Base-by-base conservation (phyloP, 2,797 vertebrate genomes). In the Phrynocephalus guinanensis region DNA sequence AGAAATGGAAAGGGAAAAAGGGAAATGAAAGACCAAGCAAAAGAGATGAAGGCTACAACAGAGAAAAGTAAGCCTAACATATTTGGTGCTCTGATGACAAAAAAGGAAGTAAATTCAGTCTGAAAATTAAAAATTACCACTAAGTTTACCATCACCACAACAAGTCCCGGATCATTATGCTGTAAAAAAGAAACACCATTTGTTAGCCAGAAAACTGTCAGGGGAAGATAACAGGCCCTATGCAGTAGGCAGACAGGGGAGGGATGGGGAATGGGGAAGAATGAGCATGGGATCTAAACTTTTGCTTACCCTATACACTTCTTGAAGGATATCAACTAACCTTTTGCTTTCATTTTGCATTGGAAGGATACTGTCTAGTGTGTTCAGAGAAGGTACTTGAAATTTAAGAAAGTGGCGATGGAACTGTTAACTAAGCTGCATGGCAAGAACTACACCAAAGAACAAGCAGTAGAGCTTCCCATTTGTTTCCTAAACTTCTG, bases 131-230 rank as follows among this genome's bases (percentile, higher is more conserved):
- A 98, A 99, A 99, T 99, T 99, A 99, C 99, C 99, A 99, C 98
- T 99, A 99, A 99, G 98, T 99, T 99, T 99, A 99, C 99, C 99
- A 99, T 99, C 99, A 99, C 98, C 99, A 99, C 99, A 99, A 99
- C 98, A 99, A 99, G 98, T 98, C 98, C 99, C 98, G 98, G 98
- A 98, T 99, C 98, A 99, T 98, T 99, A 98, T 95, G 98, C 99
- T 99, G 99, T 99, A 99, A 99, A 99, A 99, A 99, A 99, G 98
- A 99, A 99, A 99, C 97, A 99, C 97, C 98, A 99, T 98, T 98
- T 98, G 98, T 99, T 99, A 99, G 99, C 98, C 97, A 99, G 98
- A 98, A 98, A 85, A 98, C 98, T 98, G 98, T 98, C 93, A 98
- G 97, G 97, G 95, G 97, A 96, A 97, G 97, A 96, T 98, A 98